phyloP scores from a whole-genome alignment of 2,113 vertebrate species.

The Piprites chloris region DNA sequence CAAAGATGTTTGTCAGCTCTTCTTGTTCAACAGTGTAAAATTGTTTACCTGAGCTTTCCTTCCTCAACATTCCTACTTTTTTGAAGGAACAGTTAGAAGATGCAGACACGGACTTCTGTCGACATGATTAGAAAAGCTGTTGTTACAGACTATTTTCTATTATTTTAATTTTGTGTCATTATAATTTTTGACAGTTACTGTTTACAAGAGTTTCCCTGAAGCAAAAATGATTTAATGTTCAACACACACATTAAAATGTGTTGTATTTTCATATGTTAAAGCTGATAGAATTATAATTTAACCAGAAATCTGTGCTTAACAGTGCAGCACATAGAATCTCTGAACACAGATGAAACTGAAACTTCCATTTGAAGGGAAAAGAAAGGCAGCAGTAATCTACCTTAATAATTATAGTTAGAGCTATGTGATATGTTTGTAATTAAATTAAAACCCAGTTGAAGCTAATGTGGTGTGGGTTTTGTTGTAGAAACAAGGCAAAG shows the following conservation, averaged over 20 bases:
- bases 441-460: not conserved
- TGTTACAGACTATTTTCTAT: slow-evolving; percentile 64
- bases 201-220: slow-evolving; percentile 73
- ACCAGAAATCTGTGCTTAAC: slow-evolving; percentile 69
- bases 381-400: not conserved
- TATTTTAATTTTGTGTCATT: slow-evolving; percentile 75
- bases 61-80: not conserved
- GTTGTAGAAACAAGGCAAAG: not conserved
- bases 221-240: slow-evolving; percentile 73
- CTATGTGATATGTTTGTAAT: not conserved
- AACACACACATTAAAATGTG: slow-evolving; percentile 69
- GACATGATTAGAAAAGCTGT: slow-evolving; percentile 67
- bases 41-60: not conserved
- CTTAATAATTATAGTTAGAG: not conserved
- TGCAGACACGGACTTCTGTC: slow-evolving; percentile 61
- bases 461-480: not conserved
- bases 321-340: slow-evolving; percentile 58
- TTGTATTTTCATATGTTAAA: slow-evolving; percentile 72
- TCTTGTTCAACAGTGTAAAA: not conserved
- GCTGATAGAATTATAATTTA: slow-evolving; percentile 74
- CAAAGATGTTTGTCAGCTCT: not conserved
- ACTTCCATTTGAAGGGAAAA: slow-evolving; percentile 16
- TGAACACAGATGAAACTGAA: slow-evolving; percentile 50
- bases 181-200: slow-evolving; percentile 75
- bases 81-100: slow-evolving; percentile 9